phyloP scores from a whole-genome alignment of 37 sponge, comb jelly and placozoan species.

The Corticium candelabrum region DNA sequence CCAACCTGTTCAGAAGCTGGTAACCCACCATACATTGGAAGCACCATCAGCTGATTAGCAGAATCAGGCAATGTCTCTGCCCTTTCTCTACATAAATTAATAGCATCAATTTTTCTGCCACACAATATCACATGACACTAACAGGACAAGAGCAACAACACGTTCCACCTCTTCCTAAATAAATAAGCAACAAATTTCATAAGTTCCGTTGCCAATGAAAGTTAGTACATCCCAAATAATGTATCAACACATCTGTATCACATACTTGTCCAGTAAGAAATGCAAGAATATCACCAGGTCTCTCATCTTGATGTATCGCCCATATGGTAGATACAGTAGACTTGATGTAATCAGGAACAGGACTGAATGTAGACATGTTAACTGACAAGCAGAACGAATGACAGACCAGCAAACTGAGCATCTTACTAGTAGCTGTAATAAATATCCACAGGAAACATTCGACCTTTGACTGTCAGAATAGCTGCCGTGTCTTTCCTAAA shows the following conservation, averaged over 20 bases:
- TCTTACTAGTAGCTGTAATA: constrained; percentile 41
- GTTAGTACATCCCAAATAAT: neutral
- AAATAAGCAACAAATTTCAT: neutral
- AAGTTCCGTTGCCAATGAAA: neutral
- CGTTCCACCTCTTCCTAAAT: constrained; percentile 6
- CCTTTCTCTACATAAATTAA: constrained; percentile 47
- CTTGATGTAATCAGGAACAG: constrained; percentile 86
- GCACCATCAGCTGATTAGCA: constrained; percentile 35
- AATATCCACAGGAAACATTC: constrained; percentile 61
- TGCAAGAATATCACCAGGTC: constrained; percentile 77
- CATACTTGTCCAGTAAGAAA: constrained; percentile 88
- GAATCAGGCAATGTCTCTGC: constrained; percentile 28
- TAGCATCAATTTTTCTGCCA: too few relatives aligned
- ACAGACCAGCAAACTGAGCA: neutral
- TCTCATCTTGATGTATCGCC: constrained; percentile 72
- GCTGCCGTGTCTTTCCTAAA: constrained; percentile 59
- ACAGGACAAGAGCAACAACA: neutral
- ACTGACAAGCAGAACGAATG: neutral
- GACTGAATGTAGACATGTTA: constrained; percentile 22
- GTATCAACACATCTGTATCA: neutral
- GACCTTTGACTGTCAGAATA: constrained; percentile 77
- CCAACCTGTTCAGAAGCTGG: constrained; percentile 72
- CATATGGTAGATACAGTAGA: constrained; percentile 73
- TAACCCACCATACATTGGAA: constrained; percentile 79
- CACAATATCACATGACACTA: neutral